Percentiles rank a stretch among this genome's conserved stretches.
phyloP scores from a whole-genome alignment of 2,797 vertebrate species.

The Coilia nasus region DNA sequence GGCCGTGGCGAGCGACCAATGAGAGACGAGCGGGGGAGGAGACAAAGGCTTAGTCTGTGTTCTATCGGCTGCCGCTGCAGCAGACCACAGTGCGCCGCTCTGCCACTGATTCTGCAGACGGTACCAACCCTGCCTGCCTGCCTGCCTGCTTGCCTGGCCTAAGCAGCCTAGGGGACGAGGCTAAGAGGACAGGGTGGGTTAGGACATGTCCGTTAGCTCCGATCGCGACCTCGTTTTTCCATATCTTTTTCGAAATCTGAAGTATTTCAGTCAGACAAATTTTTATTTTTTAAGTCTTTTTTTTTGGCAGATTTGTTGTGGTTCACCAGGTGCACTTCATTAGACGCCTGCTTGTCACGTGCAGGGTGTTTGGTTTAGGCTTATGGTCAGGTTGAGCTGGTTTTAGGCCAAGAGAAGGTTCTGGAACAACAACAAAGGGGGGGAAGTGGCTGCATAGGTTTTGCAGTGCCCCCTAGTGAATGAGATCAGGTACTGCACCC shows the following conservation, averaged over 20 bases:
- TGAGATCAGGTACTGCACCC: not conserved
- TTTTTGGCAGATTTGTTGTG: not conserved
- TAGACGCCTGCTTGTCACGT: not conserved
- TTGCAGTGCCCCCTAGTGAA: slow-evolving; percentile 19
- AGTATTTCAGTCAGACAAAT: not conserved
- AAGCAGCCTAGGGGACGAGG: not conserved
- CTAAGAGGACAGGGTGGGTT: slow-evolving; percentile 13
- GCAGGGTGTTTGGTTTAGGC: not conserved
- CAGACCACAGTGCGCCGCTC: slow-evolving; percentile 55
- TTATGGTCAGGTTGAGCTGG: not conserved
- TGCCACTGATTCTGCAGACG: not conserved
- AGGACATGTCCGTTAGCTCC: slow-evolving; percentile 23
- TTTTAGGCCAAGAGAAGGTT: slow-evolving; percentile 22
- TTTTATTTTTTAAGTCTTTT: not conserved
- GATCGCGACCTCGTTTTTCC: not conserved
- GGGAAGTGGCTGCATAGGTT: slow-evolving; percentile 14
- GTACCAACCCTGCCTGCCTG: not conserved
- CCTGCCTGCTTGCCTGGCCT: slow-evolving; percentile 34
- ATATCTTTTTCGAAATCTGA: not conserved
- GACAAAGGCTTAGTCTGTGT: slow-evolving; percentile 56
- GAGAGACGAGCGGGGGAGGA: slow-evolving; percentile 67
- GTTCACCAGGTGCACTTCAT: not conserved
- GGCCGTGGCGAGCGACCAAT: slow-evolving; percentile 69
- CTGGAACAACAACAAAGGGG: not conserved
- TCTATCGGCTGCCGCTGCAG: slow-evolving; percentile 54